These are phyloP conservation scores for Thinocorus orbignyianus DNA, from an alignment of 2,113 vertebrate species.

Conservation along the genomic window DNA sequence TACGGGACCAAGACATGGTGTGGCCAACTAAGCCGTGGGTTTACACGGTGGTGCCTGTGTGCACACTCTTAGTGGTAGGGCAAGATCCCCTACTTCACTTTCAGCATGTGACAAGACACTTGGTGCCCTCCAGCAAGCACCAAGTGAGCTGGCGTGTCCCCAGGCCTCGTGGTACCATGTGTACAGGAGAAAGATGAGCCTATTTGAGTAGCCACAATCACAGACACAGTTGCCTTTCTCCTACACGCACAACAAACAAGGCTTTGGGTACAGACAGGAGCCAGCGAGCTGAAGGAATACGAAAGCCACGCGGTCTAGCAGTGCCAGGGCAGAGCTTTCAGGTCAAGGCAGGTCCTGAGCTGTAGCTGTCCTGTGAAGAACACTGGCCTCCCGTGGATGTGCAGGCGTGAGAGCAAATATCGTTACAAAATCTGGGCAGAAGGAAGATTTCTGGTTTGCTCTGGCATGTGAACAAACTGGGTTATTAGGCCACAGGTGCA, in stretches of 20 bases:
- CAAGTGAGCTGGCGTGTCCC: neutral
- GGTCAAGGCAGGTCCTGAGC: neutral
- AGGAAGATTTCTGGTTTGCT: neutral
- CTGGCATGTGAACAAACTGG: constrained; percentile 43
- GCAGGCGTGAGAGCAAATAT: neutral
- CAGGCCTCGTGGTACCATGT: accelerated
- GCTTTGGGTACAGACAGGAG: neutral
- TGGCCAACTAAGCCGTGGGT: neutral
- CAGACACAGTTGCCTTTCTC: neutral
- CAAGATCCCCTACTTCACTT: neutral
- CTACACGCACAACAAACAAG: accelerated
- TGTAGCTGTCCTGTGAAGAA: neutral
- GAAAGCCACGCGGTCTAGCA: neutral
- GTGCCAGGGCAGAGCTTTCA: neutral
- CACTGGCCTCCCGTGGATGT: neutral
- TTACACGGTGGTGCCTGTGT: neutral
- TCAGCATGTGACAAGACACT: neutral
- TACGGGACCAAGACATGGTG: neutral
- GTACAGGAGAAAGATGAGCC: neutral
- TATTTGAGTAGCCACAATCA: neutral
- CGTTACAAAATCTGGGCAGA: neutral
- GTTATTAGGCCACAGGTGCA: constrained; percentile 28
- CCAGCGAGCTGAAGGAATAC: neutral
- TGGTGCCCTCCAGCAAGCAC: neutral
- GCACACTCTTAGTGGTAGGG: neutral